A percentile compares a stretch with the other conserved stretches of the same genome.
phyloP scores from a whole-genome alignment of 2,113 vertebrate genomes.

The Apteryx owenii region DNA sequence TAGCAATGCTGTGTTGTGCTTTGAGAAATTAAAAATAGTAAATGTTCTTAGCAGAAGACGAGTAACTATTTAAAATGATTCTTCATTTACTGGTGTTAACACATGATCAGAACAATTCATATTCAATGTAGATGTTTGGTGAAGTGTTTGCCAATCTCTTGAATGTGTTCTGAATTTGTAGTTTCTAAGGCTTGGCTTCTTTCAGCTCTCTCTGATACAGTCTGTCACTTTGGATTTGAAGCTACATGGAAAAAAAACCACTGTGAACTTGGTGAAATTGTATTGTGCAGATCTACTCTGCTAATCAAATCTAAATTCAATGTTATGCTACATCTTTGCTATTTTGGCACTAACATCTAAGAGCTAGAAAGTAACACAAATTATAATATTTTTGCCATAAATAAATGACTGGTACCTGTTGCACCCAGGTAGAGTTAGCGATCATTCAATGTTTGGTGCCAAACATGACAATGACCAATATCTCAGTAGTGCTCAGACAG shows the following conservation, averaged over 20 bases:
- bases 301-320: constrained; percentile 18
- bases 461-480: background rate
- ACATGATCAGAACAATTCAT: constrained; percentile 29
- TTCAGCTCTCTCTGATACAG: constrained; percentile 57
- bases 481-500: background rate
- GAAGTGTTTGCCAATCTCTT: constrained; percentile 74
- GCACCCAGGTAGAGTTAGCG: background rate
- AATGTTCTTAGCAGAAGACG: background rate
- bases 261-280: constrained; percentile 51
- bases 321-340: background rate
- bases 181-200: constrained; percentile 55
- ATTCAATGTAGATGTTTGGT: constrained; percentile 37
- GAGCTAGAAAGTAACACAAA: background rate
- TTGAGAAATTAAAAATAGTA: background rate
- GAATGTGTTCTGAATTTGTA: constrained; percentile 71
- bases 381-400: background rate
- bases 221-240: constrained; percentile 80
- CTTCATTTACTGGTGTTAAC: background rate
- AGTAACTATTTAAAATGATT: background rate
- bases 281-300: background rate
- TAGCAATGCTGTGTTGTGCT: background rate
- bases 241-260: constrained; percentile 6
- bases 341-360: background rate
- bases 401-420: background rate
- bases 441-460: background rate